Evolutionary conservation across 1,140 invertebrate species (phyloP).

Genomic region (Leptinotarsa lineolata): DNA sequence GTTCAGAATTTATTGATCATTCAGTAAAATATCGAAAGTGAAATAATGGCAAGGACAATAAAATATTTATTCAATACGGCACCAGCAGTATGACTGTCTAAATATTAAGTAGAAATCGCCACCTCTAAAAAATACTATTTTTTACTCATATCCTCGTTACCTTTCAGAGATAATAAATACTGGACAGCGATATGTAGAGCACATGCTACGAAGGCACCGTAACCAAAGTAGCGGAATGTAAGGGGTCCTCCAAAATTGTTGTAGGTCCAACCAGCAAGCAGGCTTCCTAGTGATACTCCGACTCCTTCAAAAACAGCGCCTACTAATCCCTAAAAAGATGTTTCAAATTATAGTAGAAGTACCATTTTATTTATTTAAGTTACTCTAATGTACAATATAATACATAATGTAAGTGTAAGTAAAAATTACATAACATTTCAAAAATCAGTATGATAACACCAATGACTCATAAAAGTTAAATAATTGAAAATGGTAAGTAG

Average conservation of each 20-base stretch:
- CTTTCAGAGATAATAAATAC: slow-evolving; percentile 33
- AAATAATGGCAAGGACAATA: no score
- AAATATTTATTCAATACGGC: no score
- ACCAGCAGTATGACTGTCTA: no score
- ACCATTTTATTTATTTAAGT: slow-evolving; percentile 14
- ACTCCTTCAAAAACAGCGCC: slow-evolving; percentile 86
- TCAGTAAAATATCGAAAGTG: no score
- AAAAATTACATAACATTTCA: neutral
- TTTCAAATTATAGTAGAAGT: no score
- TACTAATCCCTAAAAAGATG: slow-evolving; percentile 70
- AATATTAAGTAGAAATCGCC: no score
- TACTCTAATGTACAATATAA: no score
- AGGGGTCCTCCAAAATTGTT: slow-evolving; percentile 63
- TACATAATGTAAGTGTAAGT: no score
- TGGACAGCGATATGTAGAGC: slow-evolving; percentile 66
- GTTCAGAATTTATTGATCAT: no score
- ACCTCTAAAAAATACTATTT: neutral
- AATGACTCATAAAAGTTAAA: no score
- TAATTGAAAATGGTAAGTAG: no score
- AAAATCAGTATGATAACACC: no score
- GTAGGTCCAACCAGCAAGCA: slow-evolving; percentile 72
- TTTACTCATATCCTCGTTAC: slow-evolving; percentile 25
- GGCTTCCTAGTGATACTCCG: slow-evolving; percentile 76
- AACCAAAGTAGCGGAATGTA: slow-evolving; percentile 74
- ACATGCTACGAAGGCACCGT: slow-evolving; percentile 66